phyloP scores from a whole-genome alignment of 2,888 invertebrate species.

The Nineta flava region DNA sequence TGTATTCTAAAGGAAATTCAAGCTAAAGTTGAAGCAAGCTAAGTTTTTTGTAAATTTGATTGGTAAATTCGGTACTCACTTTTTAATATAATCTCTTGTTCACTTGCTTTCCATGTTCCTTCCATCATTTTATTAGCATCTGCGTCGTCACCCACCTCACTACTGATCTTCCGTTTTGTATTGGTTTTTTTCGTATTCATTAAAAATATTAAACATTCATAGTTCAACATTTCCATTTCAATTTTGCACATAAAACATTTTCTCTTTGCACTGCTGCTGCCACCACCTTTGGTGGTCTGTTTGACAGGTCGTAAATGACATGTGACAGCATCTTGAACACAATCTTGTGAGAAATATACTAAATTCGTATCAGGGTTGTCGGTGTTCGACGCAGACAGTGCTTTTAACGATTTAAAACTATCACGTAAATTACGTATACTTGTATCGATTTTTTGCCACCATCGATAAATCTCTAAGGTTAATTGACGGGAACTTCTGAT shows the following conservation, averaged over 20 bases:
- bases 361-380: slow-evolving; percentile 4
- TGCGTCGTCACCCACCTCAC: slow-evolving; percentile 24
- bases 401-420: slow-evolving; percentile 17
- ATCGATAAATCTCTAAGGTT: slow-evolving; percentile 17
- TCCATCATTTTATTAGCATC: slow-evolving; percentile 26
- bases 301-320: slow-evolving; percentile 36
- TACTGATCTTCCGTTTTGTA: neutral
- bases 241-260: slow-evolving; percentile 29
- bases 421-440: slow-evolving; percentile 21
- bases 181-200: slow-evolving; percentile 24
- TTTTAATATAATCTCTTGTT: slow-evolving; percentile 39
- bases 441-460: slow-evolving; percentile 21
- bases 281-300: slow-evolving; percentile 14
- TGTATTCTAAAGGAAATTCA: no score
- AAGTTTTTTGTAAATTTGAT: no score
- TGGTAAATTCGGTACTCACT: no score
- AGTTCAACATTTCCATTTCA: slow-evolving; percentile 28
- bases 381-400: slow-evolving; percentile 8
- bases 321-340: slow-evolving; percentile 32
- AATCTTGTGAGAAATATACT: slow-evolving; percentile 14
- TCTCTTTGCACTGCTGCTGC: slow-evolving; percentile 11
- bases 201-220: slow-evolving; percentile 39
- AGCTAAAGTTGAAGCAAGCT: no score
- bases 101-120: slow-evolving; percentile 45
- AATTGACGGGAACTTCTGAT: slow-evolving; percentile 13